A percentile compares a stretch with the other conserved stretches of the same genome.
phyloP scores from a whole-genome alignment of 2,113 vertebrate species.

The Tetraodon nigroviridis region DNA sequence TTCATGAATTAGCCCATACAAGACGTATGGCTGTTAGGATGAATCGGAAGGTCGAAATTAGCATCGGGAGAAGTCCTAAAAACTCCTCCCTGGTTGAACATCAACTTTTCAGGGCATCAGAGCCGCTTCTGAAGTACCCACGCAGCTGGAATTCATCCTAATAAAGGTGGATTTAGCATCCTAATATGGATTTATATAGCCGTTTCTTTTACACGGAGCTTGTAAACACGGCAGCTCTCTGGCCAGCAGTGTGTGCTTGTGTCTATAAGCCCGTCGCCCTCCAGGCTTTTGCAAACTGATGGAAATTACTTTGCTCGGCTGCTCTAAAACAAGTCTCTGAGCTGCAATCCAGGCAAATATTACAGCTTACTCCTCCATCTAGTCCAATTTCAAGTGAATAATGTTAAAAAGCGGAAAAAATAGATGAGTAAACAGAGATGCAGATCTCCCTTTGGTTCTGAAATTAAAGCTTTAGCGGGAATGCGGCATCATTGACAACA shows the following conservation, averaged over 20 bases:
- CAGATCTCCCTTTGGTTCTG: constrained; percentile 53
- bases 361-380: constrained; percentile 42
- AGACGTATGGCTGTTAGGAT: constrained; percentile 51
- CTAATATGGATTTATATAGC: constrained; percentile 30
- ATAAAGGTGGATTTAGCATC: constrained; percentile 52
- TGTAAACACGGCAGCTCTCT: constrained; percentile 32
- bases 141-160: constrained; percentile 46
- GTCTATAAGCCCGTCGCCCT: constrained; percentile 43
- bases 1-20: constrained; percentile 63
- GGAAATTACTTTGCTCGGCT: constrained; percentile 55
- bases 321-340: constrained; percentile 56
- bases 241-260: constrained; percentile 43
- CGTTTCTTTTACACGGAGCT: constrained; percentile 30
- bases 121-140: constrained; percentile 35
- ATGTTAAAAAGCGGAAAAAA: constrained; percentile 51
- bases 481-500: constrained; percentile 66
- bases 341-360: constrained; percentile 51
- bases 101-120: constrained; percentile 47
- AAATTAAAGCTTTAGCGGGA: constrained; percentile 70
- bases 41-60: constrained; percentile 69
- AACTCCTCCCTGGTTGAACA: constrained; percentile 32
- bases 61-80: constrained; percentile 41
- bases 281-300: constrained; percentile 40
- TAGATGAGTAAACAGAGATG: constrained; percentile 5
- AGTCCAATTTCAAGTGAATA: constrained; percentile 60